Evolutionary conservation across 2,888 invertebrate species (phyloP), one percentile per base, ranked within the genome.

Genomic region (Sepiola atlantica): DNA sequence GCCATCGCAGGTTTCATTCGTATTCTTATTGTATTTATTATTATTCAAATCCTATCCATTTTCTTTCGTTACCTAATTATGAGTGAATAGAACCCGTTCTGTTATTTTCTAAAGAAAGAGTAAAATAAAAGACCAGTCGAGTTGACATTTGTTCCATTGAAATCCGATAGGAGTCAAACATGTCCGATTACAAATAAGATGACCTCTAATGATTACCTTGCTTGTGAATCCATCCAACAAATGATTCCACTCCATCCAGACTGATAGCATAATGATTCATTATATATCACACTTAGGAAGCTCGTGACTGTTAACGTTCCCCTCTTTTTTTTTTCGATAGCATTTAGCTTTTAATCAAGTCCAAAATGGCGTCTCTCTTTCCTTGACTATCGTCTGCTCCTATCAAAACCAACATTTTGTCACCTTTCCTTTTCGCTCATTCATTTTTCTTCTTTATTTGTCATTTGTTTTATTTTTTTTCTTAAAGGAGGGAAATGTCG

Each of bases 211-310:
- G 77, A 77, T 77, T 77, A 77, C 77, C n/a, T 77, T 32, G 77
- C 2, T 18, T n/a, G 77, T 16, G n/a, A n/a, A 77, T 77, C n/a
- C n/a, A 77, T 77, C 77, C 77, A 77, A 77, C 77, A 77, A 77
- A 77, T 77, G 77, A 21, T 77, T 77, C n/a, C 77, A 77, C n/a
- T 77, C 77, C 77, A 77, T 77, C 14, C n/a, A 77, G 77, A 77
- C 77, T n/a, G 77, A 77, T 77, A 77, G 77, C n/a, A 77, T 18
- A 77, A 77, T 77, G 77, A 77, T 77, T 77, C 77, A 77, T 77
- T 77, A 77, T n/a, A 77, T 77, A 77, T 77, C n/a, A 77, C 77
- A 77, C 77, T 77, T 77, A n/a, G n/a, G 77, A 77, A 18, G n/a
- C 16, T n/a, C 4, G 77, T 16, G 12, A 77, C n/a, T 77, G 77